Evolutionary conservation across 2,888 invertebrate genomes (phyloP).

Genomic region (Melitaea athalia): DNA sequence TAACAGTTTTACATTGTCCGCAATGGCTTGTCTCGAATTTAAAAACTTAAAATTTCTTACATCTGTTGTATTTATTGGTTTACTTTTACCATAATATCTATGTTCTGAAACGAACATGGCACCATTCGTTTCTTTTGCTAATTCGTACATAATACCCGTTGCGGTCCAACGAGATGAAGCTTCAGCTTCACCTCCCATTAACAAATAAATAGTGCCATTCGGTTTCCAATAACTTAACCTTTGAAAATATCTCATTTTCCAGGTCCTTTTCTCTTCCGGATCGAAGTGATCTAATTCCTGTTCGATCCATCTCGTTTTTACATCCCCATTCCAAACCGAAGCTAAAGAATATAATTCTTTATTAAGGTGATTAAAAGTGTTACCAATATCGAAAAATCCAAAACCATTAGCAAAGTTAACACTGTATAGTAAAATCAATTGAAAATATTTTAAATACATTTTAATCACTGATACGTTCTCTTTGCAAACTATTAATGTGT

Average conservation of each 20-base stretch:
- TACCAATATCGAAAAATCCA: conserved; percentile 44
- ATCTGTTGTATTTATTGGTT: conserved; percentile 56
- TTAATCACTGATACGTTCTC: background rate
- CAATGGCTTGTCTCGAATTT: conserved; percentile 66
- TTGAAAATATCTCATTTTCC: conserved; percentile 70
- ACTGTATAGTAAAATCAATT: conserved; percentile 22
- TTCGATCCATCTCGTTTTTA: conserved; percentile 54
- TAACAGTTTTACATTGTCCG: conserved; percentile 61
- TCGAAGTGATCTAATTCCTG: conserved; percentile 70
- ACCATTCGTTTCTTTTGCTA: conserved; percentile 70
- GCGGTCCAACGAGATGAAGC: conserved; percentile 55
- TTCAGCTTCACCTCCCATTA: conserved; percentile 63
- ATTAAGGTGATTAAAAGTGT: conserved; percentile 51
- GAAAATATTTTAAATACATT: conserved; percentile 26
- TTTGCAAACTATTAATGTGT: background rate
- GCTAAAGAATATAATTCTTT: conserved; percentile 46
- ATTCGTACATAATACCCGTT: conserved; percentile 61
- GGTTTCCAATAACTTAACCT: conserved; percentile 58
- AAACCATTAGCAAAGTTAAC: conserved; percentile 45
- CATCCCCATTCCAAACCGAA: conserved; percentile 42
- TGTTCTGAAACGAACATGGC: conserved; percentile 68
- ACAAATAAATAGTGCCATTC: conserved; percentile 64
- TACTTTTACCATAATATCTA: conserved; percentile 70
- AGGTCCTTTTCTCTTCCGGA: conserved; percentile 52
- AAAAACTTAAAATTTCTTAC: conserved; percentile 60